Percentiles rank a stretch among this genome's conserved stretches.
Evolutionary conservation across 2,113 vertebrate species (phyloP).

Genomic region (Odocoileus hemionus): DNA sequence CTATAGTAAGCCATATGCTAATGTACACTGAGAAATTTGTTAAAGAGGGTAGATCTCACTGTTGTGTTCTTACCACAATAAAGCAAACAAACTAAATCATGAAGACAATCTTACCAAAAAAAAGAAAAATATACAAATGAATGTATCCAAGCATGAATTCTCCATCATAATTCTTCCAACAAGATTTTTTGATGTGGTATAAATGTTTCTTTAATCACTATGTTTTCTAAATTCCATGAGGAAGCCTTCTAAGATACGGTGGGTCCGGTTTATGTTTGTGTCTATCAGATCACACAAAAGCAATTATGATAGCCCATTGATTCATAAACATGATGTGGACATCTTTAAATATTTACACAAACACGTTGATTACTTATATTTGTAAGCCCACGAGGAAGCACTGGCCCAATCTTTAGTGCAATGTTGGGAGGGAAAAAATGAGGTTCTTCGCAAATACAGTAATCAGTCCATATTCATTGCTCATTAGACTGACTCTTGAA

Average conservation of each 20-base stretch:
- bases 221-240: background rate
- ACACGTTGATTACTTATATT: constrained; percentile 55
- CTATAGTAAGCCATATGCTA: background rate
- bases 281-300: constrained; percentile 24
- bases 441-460: constrained; percentile 19
- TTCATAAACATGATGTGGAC: constrained; percentile 25
- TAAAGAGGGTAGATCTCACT: background rate
- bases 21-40: background rate
- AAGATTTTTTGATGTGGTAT: background rate
- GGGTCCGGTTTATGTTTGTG: constrained; percentile 20
- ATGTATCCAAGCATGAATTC: background rate
- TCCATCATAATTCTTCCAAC: background rate
- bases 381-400: background rate
- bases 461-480: constrained; percentile 56
- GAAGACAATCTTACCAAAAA: background rate
- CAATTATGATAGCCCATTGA: background rate
- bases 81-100: background rate
- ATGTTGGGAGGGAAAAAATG: background rate
- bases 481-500: constrained; percentile 47
- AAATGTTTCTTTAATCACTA: background rate
- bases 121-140: background rate
- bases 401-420: background rate
- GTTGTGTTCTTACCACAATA: background rate
- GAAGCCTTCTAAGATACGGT: background rate
- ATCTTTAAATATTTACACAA: constrained; percentile 57